Conservation (phyloP, 2,113 vertebrate species). For the Etia nguti region DNA sequence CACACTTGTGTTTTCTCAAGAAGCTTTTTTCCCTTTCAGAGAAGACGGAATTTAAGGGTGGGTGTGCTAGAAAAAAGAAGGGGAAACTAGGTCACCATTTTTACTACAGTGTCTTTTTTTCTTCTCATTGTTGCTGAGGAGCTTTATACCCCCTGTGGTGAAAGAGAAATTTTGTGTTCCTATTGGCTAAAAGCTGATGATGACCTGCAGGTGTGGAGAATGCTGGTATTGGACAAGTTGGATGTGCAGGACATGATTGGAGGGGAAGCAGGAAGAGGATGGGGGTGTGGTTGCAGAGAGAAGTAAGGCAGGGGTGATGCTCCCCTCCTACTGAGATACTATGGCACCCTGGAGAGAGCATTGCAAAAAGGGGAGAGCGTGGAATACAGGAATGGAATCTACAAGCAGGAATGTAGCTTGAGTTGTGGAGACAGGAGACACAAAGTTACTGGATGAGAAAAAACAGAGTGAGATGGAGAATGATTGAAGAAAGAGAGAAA, state of each 20-base stretch:
- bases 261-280: constrained; percentile 23
- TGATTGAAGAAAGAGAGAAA: constrained; percentile 14
- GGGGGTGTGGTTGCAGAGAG: constrained; percentile 29
- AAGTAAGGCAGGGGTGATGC: constrained; percentile 41
- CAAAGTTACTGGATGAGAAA: constrained; percentile 28
- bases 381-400: constrained; percentile 7
- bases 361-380: background rate
- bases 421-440: constrained; percentile 28
- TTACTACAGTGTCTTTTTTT: constrained; percentile 50
- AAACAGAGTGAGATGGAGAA: background rate
- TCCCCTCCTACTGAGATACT: constrained; percentile 53
- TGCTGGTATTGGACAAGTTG: constrained; percentile 33
- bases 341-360: constrained; percentile 44
- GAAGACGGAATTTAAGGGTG: constrained; percentile 7
- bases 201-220: constrained; percentile 28
- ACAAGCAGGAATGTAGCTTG: background rate
- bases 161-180: background rate
- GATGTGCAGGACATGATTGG: constrained; percentile 28
- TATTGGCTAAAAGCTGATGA: constrained; percentile 41
- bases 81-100: constrained; percentile 65
- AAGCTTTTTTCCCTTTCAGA: constrained; percentile 20
- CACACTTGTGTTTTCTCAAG: constrained; percentile 20
- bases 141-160: constrained; percentile 58
- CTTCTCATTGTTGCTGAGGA: constrained; percentile 64
- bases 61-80: background rate